Evolutionary conservation across 2,888 invertebrate genomes (phyloP).

Genomic region (Pinctada fucata): DNA sequence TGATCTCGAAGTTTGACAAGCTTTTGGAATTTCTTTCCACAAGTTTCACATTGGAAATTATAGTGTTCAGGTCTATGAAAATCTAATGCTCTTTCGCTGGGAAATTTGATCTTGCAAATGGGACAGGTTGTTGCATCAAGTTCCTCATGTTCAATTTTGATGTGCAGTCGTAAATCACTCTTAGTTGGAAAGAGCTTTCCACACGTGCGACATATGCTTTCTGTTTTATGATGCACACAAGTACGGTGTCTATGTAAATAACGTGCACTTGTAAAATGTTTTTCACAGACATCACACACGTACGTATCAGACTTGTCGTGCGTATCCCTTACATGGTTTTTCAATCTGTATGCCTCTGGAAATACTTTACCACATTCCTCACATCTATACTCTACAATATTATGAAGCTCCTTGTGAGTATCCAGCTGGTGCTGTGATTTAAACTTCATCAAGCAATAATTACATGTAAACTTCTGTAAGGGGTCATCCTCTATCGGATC

Average conservation of each 20-base stretch:
- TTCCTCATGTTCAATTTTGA: conserved; percentile 23
- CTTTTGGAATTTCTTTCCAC: conserved; percentile 28
- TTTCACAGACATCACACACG: conserved; percentile 14
- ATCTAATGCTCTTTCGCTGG: conserved; percentile 6
- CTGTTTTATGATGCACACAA: conserved; percentile 22
- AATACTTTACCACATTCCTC: conserved; percentile 30
- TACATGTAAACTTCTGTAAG: conserved; percentile 16
- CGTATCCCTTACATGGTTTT: conserved; percentile 20
- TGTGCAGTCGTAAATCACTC: conserved; percentile 18
- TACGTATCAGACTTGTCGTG: conserved; percentile 20
- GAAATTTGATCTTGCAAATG: conserved; percentile 15
- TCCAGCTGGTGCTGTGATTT: conserved; percentile 18
- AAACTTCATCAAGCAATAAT: conserved; percentile 25
- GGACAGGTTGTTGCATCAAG: conserved; percentile 14
- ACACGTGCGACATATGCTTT: conserved; percentile 22
- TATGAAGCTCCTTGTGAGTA: conserved; percentile 24
- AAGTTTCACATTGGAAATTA: conserved; percentile 25
- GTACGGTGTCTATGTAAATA: conserved; percentile 21
- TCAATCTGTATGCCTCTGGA: conserved; percentile 23
- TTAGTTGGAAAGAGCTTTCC: conserved; percentile 24
- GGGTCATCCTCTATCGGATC: background rate
- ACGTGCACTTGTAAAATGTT: conserved; percentile 21
- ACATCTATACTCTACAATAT: conserved; percentile 19
- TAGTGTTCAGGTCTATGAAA: conserved; percentile 26
- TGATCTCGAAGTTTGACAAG: conserved; percentile 24